Conservation (phyloP, 2,888 invertebrate genomes). For the Pecten maximus region DNA sequence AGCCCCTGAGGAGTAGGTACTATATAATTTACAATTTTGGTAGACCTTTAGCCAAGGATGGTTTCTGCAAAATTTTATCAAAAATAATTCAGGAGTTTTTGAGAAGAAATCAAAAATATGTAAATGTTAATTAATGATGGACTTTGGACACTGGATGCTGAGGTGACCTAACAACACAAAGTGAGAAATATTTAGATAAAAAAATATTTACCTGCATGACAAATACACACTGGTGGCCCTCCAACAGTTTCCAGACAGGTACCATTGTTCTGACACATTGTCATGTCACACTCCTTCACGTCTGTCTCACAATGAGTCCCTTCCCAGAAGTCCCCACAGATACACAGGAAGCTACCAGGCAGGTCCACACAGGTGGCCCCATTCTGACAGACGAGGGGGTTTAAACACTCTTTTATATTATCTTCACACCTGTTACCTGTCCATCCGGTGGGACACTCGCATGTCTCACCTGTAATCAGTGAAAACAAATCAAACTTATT, state of each 20-base stretch:
- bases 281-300: conserved; percentile 62
- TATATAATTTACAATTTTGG: too few species aligned
- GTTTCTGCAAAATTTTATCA: too few species aligned
- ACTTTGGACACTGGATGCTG: too few species aligned
- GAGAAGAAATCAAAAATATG: too few species aligned
- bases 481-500: conserved; percentile 51
- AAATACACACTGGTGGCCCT: conserved; percentile 45
- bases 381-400: conserved; percentile 62
- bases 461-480: conserved; percentile 55
- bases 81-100: too few species aligned
- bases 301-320: conserved; percentile 70
- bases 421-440: conserved; percentile 60
- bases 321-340: conserved; percentile 85
- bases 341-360: conserved; percentile 91
- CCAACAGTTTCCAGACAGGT: conserved; percentile 60
- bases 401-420: conserved; percentile 56
- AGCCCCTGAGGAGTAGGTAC: too few species aligned
- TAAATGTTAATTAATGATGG: too few species aligned
- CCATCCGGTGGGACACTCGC: conserved; percentile 69
- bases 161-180: too few species aligned
- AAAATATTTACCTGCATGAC: conserved; percentile 45
- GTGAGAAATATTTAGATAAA: too few species aligned
- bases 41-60: too few species aligned
- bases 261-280: conserved; percentile 65
- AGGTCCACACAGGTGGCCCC: conserved; percentile 91